Percentiles rank a stretch among this genome's conserved stretches.
Evolutionary conservation across 1,140 invertebrate species (phyloP).

Genomic region (Leptestheria dahalacensis): DNA sequence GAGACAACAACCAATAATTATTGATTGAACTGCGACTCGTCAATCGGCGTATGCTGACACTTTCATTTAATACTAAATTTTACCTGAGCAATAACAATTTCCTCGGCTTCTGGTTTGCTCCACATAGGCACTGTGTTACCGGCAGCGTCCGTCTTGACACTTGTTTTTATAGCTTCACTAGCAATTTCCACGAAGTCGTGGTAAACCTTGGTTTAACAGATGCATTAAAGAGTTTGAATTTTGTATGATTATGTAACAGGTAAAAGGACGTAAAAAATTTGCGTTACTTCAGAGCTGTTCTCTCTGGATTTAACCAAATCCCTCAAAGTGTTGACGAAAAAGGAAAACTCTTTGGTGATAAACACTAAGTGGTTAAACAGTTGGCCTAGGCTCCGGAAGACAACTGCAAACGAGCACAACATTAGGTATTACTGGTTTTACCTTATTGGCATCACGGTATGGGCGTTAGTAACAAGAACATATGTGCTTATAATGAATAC

Average conservation of each 20-base stretch:
- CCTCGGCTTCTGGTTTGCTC: constrained; percentile 3
- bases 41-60: not conserved
- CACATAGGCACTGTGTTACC: not conserved
- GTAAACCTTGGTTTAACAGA: not conserved
- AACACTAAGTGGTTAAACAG: constrained; percentile 1
- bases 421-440: not conserved
- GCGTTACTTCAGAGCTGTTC: not conserved
- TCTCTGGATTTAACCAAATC: constrained; percentile 4
- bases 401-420: not conserved
- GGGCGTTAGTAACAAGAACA: no score
- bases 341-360: not conserved
- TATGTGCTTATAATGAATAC: no score
- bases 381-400: not conserved
- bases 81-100: constrained; percentile 12
- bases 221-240: not conserved
- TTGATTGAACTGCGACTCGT: no score
- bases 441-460: no score
- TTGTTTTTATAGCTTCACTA: not conserved
- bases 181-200: constrained; percentile 14
- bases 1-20: constrained; percentile 20
- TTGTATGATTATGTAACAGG: no score
- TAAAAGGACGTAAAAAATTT: not conserved
- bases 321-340: constrained; percentile 1
- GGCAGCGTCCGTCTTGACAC: not conserved
- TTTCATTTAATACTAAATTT: not conserved